Conservation (phyloP, 2,797 vertebrate genomes). For the Gila robusta region DNA sequence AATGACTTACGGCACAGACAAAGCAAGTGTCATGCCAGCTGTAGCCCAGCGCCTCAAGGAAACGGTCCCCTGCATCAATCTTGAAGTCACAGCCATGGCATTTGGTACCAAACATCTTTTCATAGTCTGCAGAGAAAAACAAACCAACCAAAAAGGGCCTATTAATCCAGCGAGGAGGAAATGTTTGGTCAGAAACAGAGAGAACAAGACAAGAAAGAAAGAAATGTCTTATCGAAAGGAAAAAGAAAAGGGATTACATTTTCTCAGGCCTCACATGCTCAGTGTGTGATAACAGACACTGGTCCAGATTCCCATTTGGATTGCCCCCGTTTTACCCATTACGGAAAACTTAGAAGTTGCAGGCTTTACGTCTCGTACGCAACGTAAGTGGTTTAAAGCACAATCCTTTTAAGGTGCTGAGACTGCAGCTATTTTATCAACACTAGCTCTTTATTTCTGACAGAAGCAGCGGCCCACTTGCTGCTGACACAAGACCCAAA, state of each 20-base stretch:
- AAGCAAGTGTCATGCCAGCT: slow-evolving; percentile 99
- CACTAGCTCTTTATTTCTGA: slow-evolving; percentile 75
- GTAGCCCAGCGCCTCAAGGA: slow-evolving; percentile 97
- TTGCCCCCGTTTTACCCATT: slow-evolving; percentile 75
- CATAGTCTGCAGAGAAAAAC: slow-evolving; percentile 85
- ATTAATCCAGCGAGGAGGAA: slow-evolving; percentile 18
- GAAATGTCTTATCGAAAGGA: slow-evolving; percentile 42
- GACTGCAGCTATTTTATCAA: slow-evolving; percentile 80
- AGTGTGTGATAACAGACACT: slow-evolving; percentile 70
- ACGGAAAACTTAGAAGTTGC: slow-evolving; percentile 60
- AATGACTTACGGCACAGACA: slow-evolving; percentile 93
- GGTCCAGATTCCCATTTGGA: slow-evolving; percentile 77
- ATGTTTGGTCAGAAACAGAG: slow-evolving; percentile 11
- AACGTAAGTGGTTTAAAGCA: slow-evolving; percentile 70
- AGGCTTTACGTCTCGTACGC: slow-evolving; percentile 73
- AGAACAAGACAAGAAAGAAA: slow-evolving; percentile 30
- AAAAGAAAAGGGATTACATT: slow-evolving; percentile 54
- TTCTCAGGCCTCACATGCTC: slow-evolving; percentile 59
- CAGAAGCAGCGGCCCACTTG: slow-evolving; percentile 67
- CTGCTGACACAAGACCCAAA: slow-evolving; percentile 72
- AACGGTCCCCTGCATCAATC: slow-evolving; percentile 98
- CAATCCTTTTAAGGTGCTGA: slow-evolving; percentile 77
- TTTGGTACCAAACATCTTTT: slow-evolving; percentile 99
- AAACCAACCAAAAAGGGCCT: slow-evolving; percentile 23
- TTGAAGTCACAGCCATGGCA: slow-evolving; percentile 99